A percentile compares a stretch with the other conserved stretches of the same genome.
Evolutionary conservation across 2,888 invertebrate genomes (phyloP).

Genomic region (Polymixis flavicincta): DNA sequence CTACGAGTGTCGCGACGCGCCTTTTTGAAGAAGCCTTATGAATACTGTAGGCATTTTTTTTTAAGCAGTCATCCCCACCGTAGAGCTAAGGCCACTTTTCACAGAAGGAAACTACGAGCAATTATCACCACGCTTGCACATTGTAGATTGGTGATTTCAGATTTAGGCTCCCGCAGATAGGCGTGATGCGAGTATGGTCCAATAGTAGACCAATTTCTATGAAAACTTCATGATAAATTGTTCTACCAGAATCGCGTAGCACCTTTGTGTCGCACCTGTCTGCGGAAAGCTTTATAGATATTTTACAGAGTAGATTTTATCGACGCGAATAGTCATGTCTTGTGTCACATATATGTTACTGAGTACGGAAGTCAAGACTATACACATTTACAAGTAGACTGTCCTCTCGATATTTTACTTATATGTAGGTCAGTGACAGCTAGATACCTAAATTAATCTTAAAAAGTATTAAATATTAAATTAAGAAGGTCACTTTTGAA

Average conservation of each 20-base stretch:
- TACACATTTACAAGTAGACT: not conserved
- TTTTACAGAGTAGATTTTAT: not conserved
- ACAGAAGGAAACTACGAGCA: not conserved
- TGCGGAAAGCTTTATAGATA: too few relatives aligned
- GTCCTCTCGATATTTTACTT: not conserved
- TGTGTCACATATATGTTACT: not conserved
- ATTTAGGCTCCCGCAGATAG: not conserved
- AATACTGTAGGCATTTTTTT: too few relatives aligned
- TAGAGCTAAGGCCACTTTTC: not conserved
- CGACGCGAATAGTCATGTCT: too few relatives aligned
- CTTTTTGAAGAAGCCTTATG: too few relatives aligned
- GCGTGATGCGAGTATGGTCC: too few relatives aligned
- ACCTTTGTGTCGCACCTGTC: too few relatives aligned
- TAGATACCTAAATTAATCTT: not conserved
- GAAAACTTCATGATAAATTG: too few relatives aligned
- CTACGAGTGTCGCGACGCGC: too few relatives aligned
- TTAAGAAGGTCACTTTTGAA: not conserved
- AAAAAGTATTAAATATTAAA: not conserved
- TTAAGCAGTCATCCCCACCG: not conserved
- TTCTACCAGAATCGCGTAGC: too few relatives aligned
- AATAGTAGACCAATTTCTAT: too few relatives aligned
- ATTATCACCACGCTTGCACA: not conserved
- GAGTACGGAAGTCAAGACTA: not conserved
- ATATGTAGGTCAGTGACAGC: not conserved
- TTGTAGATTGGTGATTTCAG: not conserved